phyloP scores from a whole-genome alignment of 1,140 invertebrate genomes.

The Artemia franciscana region DNA sequence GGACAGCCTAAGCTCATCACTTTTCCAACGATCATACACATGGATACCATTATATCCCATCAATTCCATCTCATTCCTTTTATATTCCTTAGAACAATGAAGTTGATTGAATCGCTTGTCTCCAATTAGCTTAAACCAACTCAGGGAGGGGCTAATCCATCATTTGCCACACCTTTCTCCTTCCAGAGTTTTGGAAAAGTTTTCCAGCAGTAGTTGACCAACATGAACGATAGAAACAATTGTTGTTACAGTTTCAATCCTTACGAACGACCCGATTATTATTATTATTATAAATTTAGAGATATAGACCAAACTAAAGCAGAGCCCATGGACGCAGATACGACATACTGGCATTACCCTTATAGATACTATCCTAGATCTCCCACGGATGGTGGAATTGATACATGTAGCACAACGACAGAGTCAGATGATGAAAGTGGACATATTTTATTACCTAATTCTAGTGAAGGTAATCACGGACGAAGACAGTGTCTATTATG shows the following conservation, averaged over 20 bases:
- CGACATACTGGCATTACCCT: background rate
- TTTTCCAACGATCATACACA: no score
- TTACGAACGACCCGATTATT: background rate
- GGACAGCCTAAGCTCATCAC: no score
- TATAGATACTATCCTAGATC: background rate
- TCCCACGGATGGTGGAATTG: background rate
- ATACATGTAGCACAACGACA: background rate
- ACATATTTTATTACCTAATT: background rate
- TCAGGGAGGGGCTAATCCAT: background rate
- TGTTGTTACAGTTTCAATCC: background rate
- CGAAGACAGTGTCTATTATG: constrained; percentile 58
- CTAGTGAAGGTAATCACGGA: constrained; percentile 13
- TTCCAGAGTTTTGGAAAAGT: background rate
- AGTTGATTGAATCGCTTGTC: no score
- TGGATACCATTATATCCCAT: no score
- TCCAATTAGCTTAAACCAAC: background rate
- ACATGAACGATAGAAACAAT: background rate
- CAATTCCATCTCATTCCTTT: no score
- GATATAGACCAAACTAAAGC: background rate
- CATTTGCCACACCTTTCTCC: background rate
- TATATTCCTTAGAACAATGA: no score
- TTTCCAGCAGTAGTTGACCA: background rate
- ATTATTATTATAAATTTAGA: no score
- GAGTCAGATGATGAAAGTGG: background rate
- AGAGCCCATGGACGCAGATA: background rate